A percentile compares a stretch with the other conserved stretches of the same genome.
phyloP scores from a whole-genome alignment of 2,797 vertebrate species.

The Remorina albescens region DNA sequence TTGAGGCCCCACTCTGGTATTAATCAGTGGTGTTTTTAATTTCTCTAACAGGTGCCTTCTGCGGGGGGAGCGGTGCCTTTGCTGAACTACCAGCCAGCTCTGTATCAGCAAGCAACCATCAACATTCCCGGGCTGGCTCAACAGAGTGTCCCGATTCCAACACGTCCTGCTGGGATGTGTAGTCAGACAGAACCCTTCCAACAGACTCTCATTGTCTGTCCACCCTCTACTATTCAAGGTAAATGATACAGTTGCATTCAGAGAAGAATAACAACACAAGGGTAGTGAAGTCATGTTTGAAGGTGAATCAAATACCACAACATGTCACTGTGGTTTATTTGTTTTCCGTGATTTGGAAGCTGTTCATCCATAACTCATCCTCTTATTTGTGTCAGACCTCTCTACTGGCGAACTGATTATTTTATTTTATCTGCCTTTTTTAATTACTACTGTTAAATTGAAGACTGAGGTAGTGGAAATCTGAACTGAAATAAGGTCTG shows the following conservation, averaged over 20 bases:
- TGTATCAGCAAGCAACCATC: conserved; percentile 97
- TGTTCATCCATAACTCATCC: background rate
- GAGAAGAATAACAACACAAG: background rate
- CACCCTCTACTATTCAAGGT: conserved; percentile 95
- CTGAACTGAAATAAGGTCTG: background rate
- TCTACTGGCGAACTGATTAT: background rate
- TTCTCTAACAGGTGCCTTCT: conserved; percentile 91
- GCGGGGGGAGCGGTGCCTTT: conserved; percentile 94
- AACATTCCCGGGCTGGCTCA: conserved; percentile 96
- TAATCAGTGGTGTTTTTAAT: conserved; percentile 79
- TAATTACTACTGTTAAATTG: background rate
- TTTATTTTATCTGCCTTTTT: background rate
- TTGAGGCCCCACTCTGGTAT: background rate
- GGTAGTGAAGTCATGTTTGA: background rate
- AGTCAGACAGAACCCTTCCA: conserved; percentile 97
- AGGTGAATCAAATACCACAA: background rate
- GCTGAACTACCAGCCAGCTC: conserved; percentile 96
- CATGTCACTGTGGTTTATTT: background rate
- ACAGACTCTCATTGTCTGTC: conserved; percentile 98
- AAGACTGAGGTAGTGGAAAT: too few species aligned
- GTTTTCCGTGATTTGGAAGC: background rate
- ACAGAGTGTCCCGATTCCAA: conserved; percentile 93
- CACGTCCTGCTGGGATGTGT: conserved; percentile 93
- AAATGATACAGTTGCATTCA: conserved; percentile 33
- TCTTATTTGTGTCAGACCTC: background rate